Evolutionary conservation across 2,888 invertebrate genomes (phyloP).

Genomic region (Argyresthia albistria): DNA sequence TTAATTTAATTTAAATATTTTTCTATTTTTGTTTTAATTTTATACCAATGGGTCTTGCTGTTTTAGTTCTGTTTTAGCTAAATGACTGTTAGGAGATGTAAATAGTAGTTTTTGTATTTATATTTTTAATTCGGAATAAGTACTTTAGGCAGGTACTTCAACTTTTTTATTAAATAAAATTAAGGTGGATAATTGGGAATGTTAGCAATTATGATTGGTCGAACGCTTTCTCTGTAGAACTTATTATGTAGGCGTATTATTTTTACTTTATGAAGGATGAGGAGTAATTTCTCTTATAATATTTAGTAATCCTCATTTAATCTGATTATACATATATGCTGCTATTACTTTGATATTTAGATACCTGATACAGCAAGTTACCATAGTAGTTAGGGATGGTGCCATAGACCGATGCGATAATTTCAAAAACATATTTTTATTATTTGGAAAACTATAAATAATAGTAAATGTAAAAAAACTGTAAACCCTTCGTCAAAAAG

Average conservation of each 20-base stretch:
- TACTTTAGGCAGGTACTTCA: constrained; percentile 26
- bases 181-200: constrained; percentile 50
- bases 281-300: constrained; percentile 10
- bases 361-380: constrained; percentile 58
- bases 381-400: constrained; percentile 60
- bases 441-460: no score
- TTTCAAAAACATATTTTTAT: neutral
- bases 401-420: constrained; percentile 38
- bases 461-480: neutral
- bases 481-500: neutral
- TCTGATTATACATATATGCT: neutral
- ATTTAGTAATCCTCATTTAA: neutral
- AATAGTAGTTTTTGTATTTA: constrained; percentile 63
- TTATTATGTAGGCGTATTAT: neutral
- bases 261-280: neutral
- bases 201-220: constrained; percentile 66
- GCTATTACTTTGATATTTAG: constrained; percentile 8
- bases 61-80: constrained; percentile 24
- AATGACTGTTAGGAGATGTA: constrained; percentile 61
- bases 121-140: constrained; percentile 28
- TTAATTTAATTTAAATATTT: neutral
- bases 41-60: constrained; percentile 1
- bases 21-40: no score
- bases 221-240: constrained; percentile 35
- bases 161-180: constrained; percentile 8